Base-by-base conservation (phyloP, 2,888 invertebrate genomes). In the Ornithoptera priamus region DNA sequence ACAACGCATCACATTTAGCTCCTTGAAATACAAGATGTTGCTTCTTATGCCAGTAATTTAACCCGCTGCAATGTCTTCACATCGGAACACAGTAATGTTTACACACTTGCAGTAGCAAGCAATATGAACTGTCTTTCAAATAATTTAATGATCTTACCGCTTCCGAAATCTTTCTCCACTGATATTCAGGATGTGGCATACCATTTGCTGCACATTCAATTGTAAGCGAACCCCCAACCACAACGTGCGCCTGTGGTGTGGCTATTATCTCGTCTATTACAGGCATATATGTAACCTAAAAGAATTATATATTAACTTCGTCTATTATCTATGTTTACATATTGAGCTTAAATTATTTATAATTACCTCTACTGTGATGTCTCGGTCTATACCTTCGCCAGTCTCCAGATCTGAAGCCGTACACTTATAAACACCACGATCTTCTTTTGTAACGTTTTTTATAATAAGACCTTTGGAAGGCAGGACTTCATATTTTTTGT, bases 151-250 rank as follows among this genome's bases (percentile, higher is more conserved):
- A 56, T n/a, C 74, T 75, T 75, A 85, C 85, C 71, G 60, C 42
- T 62, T 80, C 76, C 10, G 78, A 65, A 64, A 81, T 73, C 76
- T 89, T 90, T 36, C 72, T 83, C 87, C 87, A 92, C 20, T 62
- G 67, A 63, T 85, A 87, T 71, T 80, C 76, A 2, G 90, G 89
- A 39, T 80, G 76, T 12, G 91, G 91, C 15, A 73, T 75, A 0
- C 88, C 90, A 46, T 84, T 79, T 1, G 87, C 88, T 50, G 76
- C 68, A 72, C 92, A 92, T 68, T 87, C 84, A 66, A 91, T 77
- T 0, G 78, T 74, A 36, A 91, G 72, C 24, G 75, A 62, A 24
- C 78, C 78, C 0, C 85, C 87, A 56, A 75, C 76, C 7, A 79
- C 66, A 0, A 86, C 80, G 4, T 72, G 79, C 7, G 74, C 72